Evolutionary conservation across 2,888 invertebrate species (phyloP).

Genomic region (Tribolium freemani): DNA sequence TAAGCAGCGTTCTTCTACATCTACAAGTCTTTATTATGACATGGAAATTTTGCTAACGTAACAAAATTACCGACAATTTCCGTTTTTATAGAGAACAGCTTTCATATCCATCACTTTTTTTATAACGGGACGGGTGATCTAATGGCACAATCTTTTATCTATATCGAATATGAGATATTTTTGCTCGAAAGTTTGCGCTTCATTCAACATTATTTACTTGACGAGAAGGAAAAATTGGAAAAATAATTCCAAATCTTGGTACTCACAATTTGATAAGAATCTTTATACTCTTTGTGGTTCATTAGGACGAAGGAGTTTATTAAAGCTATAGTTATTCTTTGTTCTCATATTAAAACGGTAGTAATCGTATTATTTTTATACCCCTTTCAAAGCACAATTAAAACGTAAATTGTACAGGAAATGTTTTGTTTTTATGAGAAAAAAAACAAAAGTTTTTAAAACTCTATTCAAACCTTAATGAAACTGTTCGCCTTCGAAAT

Average conservation of each 20-base stretch:
- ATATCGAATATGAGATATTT: constrained; percentile 13
- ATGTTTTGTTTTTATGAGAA: constrained; percentile 21
- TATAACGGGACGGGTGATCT: constrained; percentile 19
- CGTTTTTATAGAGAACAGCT: constrained; percentile 18
- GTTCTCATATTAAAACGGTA: constrained; percentile 41
- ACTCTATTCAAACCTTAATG: constrained; percentile 9
- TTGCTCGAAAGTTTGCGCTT: neutral
- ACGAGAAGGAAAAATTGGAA: neutral
- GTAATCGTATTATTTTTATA: constrained; percentile 44
- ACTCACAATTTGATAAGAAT: constrained; percentile 19
- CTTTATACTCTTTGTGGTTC: constrained; percentile 39
- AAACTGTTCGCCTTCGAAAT: constrained; percentile 10
- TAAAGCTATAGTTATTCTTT: constrained; percentile 42
- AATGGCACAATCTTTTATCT: constrained; percentile 19
- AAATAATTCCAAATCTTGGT: neutral
- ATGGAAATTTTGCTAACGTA: constrained; percentile 9
- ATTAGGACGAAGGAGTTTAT: constrained; percentile 41
- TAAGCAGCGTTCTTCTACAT: neutral
- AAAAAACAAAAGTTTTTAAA: constrained; percentile 11
- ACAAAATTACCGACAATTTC: constrained; percentile 26
- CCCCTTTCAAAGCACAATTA: constrained; percentile 32
- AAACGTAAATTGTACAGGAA: constrained; percentile 31
- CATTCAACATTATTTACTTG: neutral
- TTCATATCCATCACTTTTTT: constrained; percentile 17
- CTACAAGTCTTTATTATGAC: constrained; percentile 13